Conservation (phyloP, 2,888 invertebrate genomes). For the Machimus atricapillus region DNA sequence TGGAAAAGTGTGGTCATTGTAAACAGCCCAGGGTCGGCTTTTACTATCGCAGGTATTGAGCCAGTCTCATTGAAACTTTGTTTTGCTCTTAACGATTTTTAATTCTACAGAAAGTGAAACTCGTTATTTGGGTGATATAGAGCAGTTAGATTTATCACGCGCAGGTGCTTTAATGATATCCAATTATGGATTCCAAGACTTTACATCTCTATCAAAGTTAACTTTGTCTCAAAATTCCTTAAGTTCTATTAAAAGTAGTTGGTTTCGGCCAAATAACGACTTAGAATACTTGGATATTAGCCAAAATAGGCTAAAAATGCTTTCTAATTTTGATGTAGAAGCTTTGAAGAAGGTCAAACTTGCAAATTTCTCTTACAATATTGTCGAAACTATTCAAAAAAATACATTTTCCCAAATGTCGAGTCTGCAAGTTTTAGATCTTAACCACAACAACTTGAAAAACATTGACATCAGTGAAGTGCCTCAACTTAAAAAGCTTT, state of each 20-base stretch:
- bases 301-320: slow-evolving; percentile 51
- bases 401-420: slow-evolving; percentile 50
- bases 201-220: slow-evolving; percentile 52
- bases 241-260: slow-evolving; percentile 48
- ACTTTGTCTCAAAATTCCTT: slow-evolving; percentile 54
- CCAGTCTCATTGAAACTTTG: neutral
- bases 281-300: slow-evolving; percentile 56
- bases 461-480: slow-evolving; percentile 51
- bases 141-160: slow-evolving; percentile 53
- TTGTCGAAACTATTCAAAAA: slow-evolving; percentile 49
- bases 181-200: slow-evolving; percentile 52
- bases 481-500: slow-evolving; percentile 51
- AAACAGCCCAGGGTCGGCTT: slow-evolving; percentile 43
- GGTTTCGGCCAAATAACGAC: slow-evolving; percentile 50
- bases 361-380: slow-evolving; percentile 53
- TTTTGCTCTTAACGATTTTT: neutral
- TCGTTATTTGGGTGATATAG: slow-evolving; percentile 45
- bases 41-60: slow-evolving; percentile 47
- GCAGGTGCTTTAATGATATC: slow-evolving; percentile 51
- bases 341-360: slow-evolving; percentile 52
- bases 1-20: slow-evolving; percentile 48
- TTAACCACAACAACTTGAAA: slow-evolving; percentile 54
- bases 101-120: slow-evolving; percentile 45
- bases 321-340: slow-evolving; percentile 50
- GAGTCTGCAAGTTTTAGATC: slow-evolving; percentile 52